Percentiles rank a stretch among this genome's conserved stretches.
These are phyloP conservation scores for Melanchra persicariae DNA, from an alignment of 2,888 invertebrate genomes.

Conservation along the genomic window DNA sequence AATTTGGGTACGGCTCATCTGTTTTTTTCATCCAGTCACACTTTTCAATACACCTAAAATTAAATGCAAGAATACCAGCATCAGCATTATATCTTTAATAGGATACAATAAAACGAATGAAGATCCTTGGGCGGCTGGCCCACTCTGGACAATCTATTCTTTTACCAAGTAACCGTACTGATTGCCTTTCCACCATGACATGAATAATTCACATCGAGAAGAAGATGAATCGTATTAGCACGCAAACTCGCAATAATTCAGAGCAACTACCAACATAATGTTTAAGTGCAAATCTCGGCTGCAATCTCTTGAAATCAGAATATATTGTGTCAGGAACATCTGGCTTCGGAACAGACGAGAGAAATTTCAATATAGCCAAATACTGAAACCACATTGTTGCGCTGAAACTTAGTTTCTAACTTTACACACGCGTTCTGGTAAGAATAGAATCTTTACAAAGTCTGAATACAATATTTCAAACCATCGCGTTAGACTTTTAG, in stretches of 20 bases:
- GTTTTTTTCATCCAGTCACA: no score
- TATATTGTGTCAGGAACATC: constrained; percentile 11
- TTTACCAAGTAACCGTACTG: neutral
- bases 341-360: constrained; percentile 7
- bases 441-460: constrained; percentile 42
- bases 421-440: neutral
- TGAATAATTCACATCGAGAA: neutral
- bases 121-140: neutral
- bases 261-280: neutral
- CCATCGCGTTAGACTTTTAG: neutral
- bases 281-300: neutral
- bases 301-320: constrained; percentile 7
- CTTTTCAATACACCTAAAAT: no score
- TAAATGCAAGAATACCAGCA: no score
- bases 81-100: neutral
- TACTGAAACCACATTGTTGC: constrained; percentile 35
- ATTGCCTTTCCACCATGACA: neutral
- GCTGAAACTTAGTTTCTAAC: constrained; percentile 28
- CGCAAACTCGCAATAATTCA: neutral
- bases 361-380: constrained; percentile 40
- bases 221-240: neutral
- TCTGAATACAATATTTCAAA: constrained; percentile 24
- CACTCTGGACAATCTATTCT: neutral
- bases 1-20: no score
- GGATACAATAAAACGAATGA: neutral